A percentile compares a stretch with the other conserved stretches of the same genome.
Evolutionary conservation across 2,888 invertebrate genomes (phyloP).

Genomic region (Orgyia antiqua): DNA sequence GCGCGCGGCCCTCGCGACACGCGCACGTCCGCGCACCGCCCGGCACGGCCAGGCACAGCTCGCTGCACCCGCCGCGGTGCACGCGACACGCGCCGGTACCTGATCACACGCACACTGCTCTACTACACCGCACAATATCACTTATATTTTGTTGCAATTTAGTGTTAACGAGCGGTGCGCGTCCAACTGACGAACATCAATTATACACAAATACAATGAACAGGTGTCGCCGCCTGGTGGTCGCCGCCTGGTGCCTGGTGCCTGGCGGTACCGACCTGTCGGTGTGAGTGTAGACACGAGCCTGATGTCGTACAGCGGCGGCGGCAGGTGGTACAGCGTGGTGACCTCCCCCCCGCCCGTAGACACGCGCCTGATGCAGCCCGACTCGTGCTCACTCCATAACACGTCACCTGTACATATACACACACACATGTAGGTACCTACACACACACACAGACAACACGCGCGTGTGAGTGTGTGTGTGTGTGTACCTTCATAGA

Average conservation of each 20-base stretch:
- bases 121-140: no score
- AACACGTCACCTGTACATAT: constrained; percentile 69
- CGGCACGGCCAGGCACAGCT: constrained; percentile 84
- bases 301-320: constrained; percentile 82
- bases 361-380: constrained; percentile 82
- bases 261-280: no score
- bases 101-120: no score
- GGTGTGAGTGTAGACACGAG: no score
- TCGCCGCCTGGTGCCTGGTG: no score
- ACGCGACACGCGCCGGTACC: constrained; percentile 49
- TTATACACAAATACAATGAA: no score
- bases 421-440: neutral
- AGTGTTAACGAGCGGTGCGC: no score
- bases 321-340: constrained; percentile 77
- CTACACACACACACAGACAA: neutral
- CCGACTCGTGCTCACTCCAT: constrained; percentile 85
- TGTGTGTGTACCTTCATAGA: constrained; percentile 73
- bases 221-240: no score
- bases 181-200: no score
- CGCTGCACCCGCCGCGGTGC: constrained; percentile 78
- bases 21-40: constrained; percentile 80
- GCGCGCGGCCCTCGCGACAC: constrained; percentile 43
- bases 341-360: constrained; percentile 67
- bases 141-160: no score
- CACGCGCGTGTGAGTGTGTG: no score